These are phyloP conservation scores for Atopsyche davidsoni DNA, from an alignment of 1,140 invertebrate genomes.

Conservation along the genomic window DNA sequence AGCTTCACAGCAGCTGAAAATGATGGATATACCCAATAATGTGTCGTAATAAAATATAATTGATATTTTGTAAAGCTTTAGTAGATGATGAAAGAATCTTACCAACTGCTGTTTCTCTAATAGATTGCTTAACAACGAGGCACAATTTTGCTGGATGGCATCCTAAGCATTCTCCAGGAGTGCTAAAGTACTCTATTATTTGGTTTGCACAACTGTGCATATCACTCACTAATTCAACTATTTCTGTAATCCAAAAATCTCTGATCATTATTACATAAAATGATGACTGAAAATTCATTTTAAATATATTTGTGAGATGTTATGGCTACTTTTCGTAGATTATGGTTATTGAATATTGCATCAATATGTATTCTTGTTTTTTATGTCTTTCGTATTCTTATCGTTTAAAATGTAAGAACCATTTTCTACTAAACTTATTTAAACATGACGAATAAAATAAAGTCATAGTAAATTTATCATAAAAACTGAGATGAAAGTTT, in stretches of 20 bases:
- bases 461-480: no score
- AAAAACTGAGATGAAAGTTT: no score
- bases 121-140: slow-evolving; percentile 52
- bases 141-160: slow-evolving; percentile 50
- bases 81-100: no score
- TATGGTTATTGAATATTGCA: no score
- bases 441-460: no score
- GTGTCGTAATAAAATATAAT: no score
- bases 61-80: background rate
- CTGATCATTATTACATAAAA: background rate
- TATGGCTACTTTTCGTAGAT: background rate
- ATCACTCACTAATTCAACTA: slow-evolving; percentile 51
- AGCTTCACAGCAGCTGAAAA: slow-evolving; percentile 43
- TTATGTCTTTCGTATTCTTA: no score
- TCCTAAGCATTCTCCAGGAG: slow-evolving; percentile 18
- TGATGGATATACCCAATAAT: background rate
- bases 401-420: no score
- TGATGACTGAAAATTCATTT: background rate
- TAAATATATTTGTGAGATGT: slow-evolving; percentile 7
- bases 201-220: slow-evolving; percentile 52
- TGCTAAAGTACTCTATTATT: slow-evolving; percentile 50
- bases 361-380: no score
- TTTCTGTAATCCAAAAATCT: slow-evolving; percentile 45
- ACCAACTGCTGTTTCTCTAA: slow-evolving; percentile 52
- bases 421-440: no score